phyloP scores from a whole-genome alignment of 2,888 invertebrate species.

The Morpho deidamia region DNA sequence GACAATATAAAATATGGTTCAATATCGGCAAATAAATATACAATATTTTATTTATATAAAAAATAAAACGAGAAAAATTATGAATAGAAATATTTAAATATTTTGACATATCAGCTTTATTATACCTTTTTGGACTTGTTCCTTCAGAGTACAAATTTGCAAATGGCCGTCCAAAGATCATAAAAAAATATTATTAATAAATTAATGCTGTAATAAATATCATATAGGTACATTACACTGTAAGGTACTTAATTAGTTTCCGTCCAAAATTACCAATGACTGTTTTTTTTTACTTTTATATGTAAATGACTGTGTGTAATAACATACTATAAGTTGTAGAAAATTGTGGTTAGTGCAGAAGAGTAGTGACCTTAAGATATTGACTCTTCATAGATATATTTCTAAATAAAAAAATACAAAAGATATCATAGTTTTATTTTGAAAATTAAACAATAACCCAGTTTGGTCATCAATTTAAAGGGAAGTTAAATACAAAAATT shows the following conservation, averaged over 20 bases:
- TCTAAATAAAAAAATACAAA: slow-evolving; percentile 52
- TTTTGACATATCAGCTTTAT: background rate
- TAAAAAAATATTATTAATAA: slow-evolving; percentile 23
- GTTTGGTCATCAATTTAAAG: no score
- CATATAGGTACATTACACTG: slow-evolving; percentile 30
- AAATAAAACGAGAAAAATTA: background rate
- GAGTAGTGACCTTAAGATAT: slow-evolving; percentile 41
- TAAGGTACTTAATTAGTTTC: slow-evolving; percentile 72
- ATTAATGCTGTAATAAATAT: slow-evolving; percentile 41
- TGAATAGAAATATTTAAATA: slow-evolving; percentile 3
- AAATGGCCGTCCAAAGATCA: slow-evolving; percentile 45
- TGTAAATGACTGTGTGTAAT: slow-evolving; percentile 39
- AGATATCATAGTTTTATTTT: slow-evolving; percentile 23
- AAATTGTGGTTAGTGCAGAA: slow-evolving; percentile 42
- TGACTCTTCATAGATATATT: slow-evolving; percentile 57
- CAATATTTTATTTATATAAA: background rate
- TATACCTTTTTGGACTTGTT: background rate
- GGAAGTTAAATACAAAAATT: no score
- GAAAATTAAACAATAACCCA: background rate
- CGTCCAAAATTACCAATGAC: slow-evolving; percentile 75
- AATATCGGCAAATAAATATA: background rate
- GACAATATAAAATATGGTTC: slow-evolving; percentile 33
- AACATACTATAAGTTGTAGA: slow-evolving; percentile 38
- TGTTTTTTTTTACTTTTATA: slow-evolving; percentile 58
- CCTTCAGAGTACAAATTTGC: slow-evolving; percentile 31